Conservation (phyloP, 2,888 invertebrate genomes). For the Bombylius major region DNA sequence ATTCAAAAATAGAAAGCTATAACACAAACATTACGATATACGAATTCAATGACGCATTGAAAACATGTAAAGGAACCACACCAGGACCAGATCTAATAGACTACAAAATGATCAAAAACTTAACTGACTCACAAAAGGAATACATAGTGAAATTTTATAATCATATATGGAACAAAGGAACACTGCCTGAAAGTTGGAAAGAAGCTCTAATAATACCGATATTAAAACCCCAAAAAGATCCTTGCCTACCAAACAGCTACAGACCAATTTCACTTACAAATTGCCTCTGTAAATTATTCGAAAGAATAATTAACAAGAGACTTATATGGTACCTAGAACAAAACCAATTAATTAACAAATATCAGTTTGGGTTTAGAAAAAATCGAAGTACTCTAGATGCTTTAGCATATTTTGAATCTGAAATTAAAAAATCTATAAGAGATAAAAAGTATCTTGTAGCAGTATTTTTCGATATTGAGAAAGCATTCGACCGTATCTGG, state of each 20-base stretch:
- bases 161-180: not conserved
- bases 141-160: not conserved
- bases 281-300: not conserved
- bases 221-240: too few species aligned
- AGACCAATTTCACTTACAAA: constrained; percentile 2
- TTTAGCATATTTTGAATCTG: not conserved
- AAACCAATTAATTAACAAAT: not conserved
- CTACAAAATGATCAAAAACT: constrained; percentile 1
- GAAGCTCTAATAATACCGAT: not conserved
- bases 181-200: not conserved
- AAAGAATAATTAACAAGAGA: constrained; percentile 2
- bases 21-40: not conserved
- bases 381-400: not conserved
- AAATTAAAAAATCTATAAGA: not conserved
- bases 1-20: not conserved
- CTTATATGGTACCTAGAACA: not conserved
- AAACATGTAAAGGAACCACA: too few species aligned
- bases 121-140: too few species aligned
- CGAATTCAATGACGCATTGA: not conserved
- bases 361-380: not conserved
- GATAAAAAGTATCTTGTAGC: not conserved
- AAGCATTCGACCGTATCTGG: not conserved
- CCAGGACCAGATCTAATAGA: too few species aligned
- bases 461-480: not conserved
- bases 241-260: too few species aligned